Base-by-base conservation (phyloP, 2,797 vertebrate species). In the Scolopax bukidnonensis region DNA sequence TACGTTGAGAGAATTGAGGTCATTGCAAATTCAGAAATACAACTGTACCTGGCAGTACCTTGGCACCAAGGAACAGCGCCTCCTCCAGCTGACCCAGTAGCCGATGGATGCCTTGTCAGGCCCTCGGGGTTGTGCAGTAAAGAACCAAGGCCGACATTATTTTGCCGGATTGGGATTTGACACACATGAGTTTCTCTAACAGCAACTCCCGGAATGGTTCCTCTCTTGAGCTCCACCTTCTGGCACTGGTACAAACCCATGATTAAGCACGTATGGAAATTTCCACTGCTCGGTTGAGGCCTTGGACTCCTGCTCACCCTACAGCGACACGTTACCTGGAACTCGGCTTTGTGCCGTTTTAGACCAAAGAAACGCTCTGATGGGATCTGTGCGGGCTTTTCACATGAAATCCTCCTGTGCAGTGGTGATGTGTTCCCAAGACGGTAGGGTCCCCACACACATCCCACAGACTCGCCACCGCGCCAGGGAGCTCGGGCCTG, bases 341-440 rank as follows among this genome's bases (percentile, higher is more conserved):
- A 1, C 30, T 32, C 21, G 1, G 67, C 30, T 8, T 5, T 5
- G 1, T 2, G 6, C 8, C 3, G 21, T 27, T 41, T 5, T 9
- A 7, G 20, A 1, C 10, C 38, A n/a, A 13, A 25, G 16, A 14
- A 20, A 4, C 2, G 30, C 16, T 23, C 13, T 3, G 18, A 3
- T 0, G 9, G 8, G 20, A 6, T 2, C 19, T 4, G 16, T 3
- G 1, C 1, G 13, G 33, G n/a, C 11, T 23, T 2, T 12, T 27
- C 25, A 19, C 12, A 1, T 0, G 27, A 4, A n/a, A 2, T 8
- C 12, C 4, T 3, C 9, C 57, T 5, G 6, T 4, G 28, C 15
- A 1, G 60, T 57, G 15, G 17, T 7, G 0, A 4, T 3, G 4
- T 2, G 16, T 14, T 25, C 5, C 23, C 6, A 0, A 3, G 13